These are phyloP conservation scores for zebrafish (Danio rerio) DNA, from an alignment of 2,113 vertebrate species.

Conservation along the genomic window GRCz12tu NC_133177.1:46883001-46883500, in stretches of 20 bases:
- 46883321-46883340: not conserved
- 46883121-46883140: not conserved
- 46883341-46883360: not conserved
- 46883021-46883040: constrained; percentile 97
- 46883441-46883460: no score
- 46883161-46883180: constrained; percentile 94
- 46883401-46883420: not conserved
- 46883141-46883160: not conserved
- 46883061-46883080: constrained; percentile 93
- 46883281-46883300: constrained; percentile 96
- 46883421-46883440: not conserved
- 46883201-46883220: constrained; percentile 96
- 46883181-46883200: constrained; percentile 96
- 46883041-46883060: constrained; percentile 98
- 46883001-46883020: constrained; percentile 95
- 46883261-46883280: constrained; percentile 98
- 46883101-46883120: not conserved
- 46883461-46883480: no score
- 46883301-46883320: not conserved
- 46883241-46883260: constrained; percentile 98
- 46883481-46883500: no score
- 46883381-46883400: not conserved
- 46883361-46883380: not conserved
- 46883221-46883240: constrained; percentile 98
- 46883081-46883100: constrained; percentile 93